phyloP scores from a whole-genome alignment of 2,888 invertebrate species.

The Ariolimax columbianus region DNA sequence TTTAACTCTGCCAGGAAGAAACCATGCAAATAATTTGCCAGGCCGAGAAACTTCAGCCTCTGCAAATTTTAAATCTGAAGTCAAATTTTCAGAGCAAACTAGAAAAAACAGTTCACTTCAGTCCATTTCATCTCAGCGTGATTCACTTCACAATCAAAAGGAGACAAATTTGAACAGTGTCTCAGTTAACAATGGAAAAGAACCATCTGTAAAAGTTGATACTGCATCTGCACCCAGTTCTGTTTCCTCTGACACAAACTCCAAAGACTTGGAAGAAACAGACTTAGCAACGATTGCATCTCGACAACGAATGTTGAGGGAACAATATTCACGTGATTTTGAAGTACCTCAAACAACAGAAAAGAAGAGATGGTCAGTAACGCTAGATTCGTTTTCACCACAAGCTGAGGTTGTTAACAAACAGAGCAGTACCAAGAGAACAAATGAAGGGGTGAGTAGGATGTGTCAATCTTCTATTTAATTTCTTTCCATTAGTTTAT shows the following conservation, averaged over 20 bases:
- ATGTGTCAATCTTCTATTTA: too few relatives aligned
- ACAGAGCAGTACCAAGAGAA: constrained; percentile 55
- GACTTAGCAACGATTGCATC: constrained; percentile 35
- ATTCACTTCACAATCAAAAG: not conserved
- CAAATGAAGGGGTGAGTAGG: constrained; percentile 62
- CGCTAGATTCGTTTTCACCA: constrained; percentile 57
- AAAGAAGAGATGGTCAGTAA: constrained; percentile 62
- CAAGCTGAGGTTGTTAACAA: constrained; percentile 57
- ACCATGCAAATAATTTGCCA: not conserved
- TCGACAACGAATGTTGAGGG: constrained; percentile 62
- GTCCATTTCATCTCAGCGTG: not conserved
- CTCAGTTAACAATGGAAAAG: not conserved
- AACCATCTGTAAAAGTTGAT: too few relatives aligned
- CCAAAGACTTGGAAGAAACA: not conserved
- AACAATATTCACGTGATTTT: constrained; percentile 70
- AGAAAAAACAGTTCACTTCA: not conserved
- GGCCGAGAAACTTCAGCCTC: not conserved
- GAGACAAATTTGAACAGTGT: not conserved
- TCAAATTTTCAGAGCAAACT: not conserved
- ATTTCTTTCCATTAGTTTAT: too few relatives aligned
- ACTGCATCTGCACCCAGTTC: not conserved
- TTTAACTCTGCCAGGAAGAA: not conserved
- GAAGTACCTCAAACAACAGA: constrained; percentile 55
- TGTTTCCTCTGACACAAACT: not conserved
- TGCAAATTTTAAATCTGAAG: not conserved